Evolutionary conservation across 2,888 invertebrate genomes (phyloP), one percentile per base, ranked within the genome.

Genomic region (Volucella inanis): DNA sequence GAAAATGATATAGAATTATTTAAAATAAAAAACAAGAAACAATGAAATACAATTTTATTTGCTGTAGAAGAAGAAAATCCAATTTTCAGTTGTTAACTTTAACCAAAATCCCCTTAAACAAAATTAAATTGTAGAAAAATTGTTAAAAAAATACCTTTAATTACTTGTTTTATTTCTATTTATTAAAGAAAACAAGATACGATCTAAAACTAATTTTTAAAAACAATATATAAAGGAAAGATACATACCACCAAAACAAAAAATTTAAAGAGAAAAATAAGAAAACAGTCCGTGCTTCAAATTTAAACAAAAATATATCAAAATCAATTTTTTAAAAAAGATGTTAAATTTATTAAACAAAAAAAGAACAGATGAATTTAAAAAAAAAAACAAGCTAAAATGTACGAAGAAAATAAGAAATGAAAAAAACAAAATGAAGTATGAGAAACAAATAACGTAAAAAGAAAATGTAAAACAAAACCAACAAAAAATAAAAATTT

Each of bases 331-430:
- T 10, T 10, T 38, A 61, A 59, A 59, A 57, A 59, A 22, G 38
- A 79, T 65, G 59, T 65, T 54, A 68, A 68, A 77, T 70, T 68
- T 68, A 82, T 86, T 67, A 68, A 65, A n/a, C n/a, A n/a, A n/a
- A n/a, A n/a, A n/a, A n/a, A n/a, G n/a, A n/a, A n/a, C n/a, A n/a
- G n/a, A n/a, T n/a, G n/a, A n/a, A n/a, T n/a, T n/a, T n/a, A n/a
- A n/a, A n/a, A n/a, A n/a, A 81, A 38, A 14, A 50, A 67, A 76
- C 52, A 38, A 31, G 8, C 45, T n/a, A 31, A 72, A 79, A 55
- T 67, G 68, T 18, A 50, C 43, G 49, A 54, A 59, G 59, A 49
- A 61, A 10, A 45, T 3, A 31, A 61, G 15, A 61, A 49, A 74
- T 50, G 38, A 62, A 54, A 62, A 39, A 76, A 41, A 54, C 18